Evolutionary conservation across 2,888 invertebrate species (phyloP), one percentile per base, ranked within the genome.

Genomic region (Dione juno): DNA sequence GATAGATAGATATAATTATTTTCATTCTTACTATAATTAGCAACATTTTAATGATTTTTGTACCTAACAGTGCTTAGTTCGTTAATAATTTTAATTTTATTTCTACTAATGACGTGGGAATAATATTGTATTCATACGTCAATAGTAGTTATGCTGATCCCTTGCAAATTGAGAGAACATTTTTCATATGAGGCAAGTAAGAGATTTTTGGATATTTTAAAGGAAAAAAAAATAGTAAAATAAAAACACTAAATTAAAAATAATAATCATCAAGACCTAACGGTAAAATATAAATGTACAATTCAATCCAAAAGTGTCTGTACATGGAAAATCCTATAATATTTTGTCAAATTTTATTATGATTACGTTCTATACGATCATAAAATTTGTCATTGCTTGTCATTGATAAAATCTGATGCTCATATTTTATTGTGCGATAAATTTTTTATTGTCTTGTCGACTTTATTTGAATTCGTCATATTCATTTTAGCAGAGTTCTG

Each of bases 391-490:
- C 80, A 76, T 76, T 78, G 79, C 40, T 59, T 40, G 50, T 79
- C 82, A 82, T 79, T 84, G 84, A 84, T 83, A 79, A 83, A 85
- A 85, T 84, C 76, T 75, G 79, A 81, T 79, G 78, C 80, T 81
- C 75, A 78, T 81, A 81, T 83, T 88, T 88, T 88, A 88, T 84
- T 80, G 80, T 82, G 78, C 83, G 80, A 83, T 87, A 87, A 88
- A 86, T 75, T 84, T 83, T 84, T 86, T 83, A 84, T 69, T 82
- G 80, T 81, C 81, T 79, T 77, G 78, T 82, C 74, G 78, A 77
- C 75, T 75, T 77, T 77, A 75, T 76, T 77, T 77, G 72, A 69
- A 71, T 74, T 69, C 58, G 72, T 75, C 73, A 69, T 68, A 57
- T 71, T 61, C 59, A 41, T 61, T 76, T 77, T 77, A 76, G 65